A percentile compares a stretch with the other conserved stretches of the same genome.
Evolutionary conservation across 2,113 vertebrate genomes (phyloP).

Genomic region (Amblyornis subalaris): DNA sequence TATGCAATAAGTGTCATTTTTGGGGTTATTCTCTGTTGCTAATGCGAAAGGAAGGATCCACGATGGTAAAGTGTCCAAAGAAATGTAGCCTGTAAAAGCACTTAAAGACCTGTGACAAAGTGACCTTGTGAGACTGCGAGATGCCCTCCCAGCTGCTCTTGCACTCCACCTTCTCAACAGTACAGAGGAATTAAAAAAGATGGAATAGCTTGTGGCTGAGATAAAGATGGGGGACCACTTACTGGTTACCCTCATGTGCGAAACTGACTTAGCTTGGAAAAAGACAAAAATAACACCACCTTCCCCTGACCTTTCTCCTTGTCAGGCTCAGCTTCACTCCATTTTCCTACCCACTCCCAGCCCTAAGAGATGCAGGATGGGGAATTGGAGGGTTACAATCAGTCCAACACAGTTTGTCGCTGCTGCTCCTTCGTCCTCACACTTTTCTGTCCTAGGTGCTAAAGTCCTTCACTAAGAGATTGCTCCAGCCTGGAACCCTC

Average conservation of each 20-base stretch:
- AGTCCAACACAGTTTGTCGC: background rate
- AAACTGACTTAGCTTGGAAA: background rate
- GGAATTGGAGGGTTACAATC: rapidly evolving
- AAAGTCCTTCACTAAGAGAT: background rate
- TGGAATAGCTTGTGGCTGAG: background rate
- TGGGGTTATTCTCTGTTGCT: background rate
- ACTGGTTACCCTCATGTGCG: background rate
- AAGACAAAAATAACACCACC: background rate
- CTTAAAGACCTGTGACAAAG: background rate
- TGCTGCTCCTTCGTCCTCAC: background rate
- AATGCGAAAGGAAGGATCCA: background rate
- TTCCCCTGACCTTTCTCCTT: background rate
- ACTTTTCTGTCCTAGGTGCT: background rate
- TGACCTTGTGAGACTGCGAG: background rate
- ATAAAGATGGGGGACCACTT: background rate
- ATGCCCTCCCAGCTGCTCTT: background rate
- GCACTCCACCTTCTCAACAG: background rate
- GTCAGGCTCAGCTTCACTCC: background rate
- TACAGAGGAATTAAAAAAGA: background rate
- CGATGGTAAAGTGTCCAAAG: background rate
- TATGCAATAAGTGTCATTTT: background rate
- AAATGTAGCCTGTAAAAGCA: background rate
- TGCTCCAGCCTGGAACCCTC: background rate
- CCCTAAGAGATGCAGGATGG: rapidly evolving
- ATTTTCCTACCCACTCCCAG: background rate